Evolutionary conservation across 1,140 invertebrate species (phyloP), one percentile per base, ranked within the genome.

Genomic region (Varroa destructor): DNA sequence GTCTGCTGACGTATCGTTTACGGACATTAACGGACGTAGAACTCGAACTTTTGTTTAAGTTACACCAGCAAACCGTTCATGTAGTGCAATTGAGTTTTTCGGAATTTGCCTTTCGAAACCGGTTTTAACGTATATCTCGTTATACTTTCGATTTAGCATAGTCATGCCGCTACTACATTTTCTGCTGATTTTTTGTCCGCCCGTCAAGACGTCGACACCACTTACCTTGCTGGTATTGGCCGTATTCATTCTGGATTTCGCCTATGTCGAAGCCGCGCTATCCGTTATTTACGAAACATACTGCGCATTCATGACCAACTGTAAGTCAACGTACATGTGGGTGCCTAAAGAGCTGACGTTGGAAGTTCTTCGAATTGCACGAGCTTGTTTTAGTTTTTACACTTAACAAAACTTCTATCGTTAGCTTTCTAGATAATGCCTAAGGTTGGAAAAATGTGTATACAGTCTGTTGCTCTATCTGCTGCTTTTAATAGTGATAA

Each of bases 211-310:
- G 40, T 67, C 61, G 12, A 67, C 61, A 40, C 14, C 40, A 40
- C 46, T 36, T 37, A 67, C 61, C 14, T 8, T 67, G 61, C 14
- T 67, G 61, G 61, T 67, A 5, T 8, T 67, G 37, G 37, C 61
- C 1, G 61, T 67, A 2, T 67, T 67, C 61, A 46, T 67, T 14
- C 12, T 67, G 12, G 61, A 67, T 46, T 67, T 67, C 37, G 61
- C 61, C 61, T 67, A 67, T 46, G 61, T 67, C 61, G 61, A 67
- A 37, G 40, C 61, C 2, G 40, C 61, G 61, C 61, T 67, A 12
- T 67, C 40, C 37, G 61, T 46, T 43, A 43, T 67, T 8, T 67
- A 43, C 61, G 61, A 67, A 14, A 67, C 61, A 40, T 67, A 67
- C 40, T 67, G 61, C 46, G 61, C 61, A 2, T 67, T 67, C 36